These are phyloP conservation scores for Alviniconcha marisindica DNA, from an alignment of 1,140 invertebrate species.

Conservation along the genomic window DNA sequence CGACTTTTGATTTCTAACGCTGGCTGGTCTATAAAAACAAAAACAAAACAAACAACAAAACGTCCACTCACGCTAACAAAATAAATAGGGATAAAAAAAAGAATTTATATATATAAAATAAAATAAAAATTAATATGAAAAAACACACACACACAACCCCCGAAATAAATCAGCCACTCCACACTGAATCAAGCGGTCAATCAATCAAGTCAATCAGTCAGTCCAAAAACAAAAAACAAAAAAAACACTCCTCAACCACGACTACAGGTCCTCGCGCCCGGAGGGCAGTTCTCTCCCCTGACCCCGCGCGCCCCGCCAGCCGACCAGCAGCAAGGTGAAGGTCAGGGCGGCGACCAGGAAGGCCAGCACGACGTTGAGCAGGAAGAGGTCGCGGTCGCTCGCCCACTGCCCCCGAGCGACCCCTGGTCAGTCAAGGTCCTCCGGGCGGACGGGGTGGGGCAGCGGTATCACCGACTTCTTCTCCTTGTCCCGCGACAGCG, in stretches of 20 bases:
- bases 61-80: not conserved
- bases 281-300: not conserved
- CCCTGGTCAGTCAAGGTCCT: conserved; percentile 88
- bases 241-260: not conserved
- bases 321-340: conserved; percentile 7
- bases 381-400: not conserved
- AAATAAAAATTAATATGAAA: not conserved
- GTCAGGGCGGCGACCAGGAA: conserved; percentile 34
- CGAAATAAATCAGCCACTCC: not conserved
- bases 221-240: not conserved
- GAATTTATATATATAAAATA: not conserved
- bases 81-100: not conserved
- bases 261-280: not conserved
- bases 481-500: conserved; percentile 92
- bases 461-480: conserved; percentile 96
- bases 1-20: too few relatives aligned
- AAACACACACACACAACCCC: not conserved
- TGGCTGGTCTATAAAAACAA: too few relatives aligned
- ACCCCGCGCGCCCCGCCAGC: not conserved
- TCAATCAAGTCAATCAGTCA: not conserved
- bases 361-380: conserved; percentile 39
- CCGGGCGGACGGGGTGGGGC: conserved; percentile 93
- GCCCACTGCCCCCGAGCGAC: conserved; percentile 48
- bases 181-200: not conserved
- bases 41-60: not conserved